A percentile compares a stretch with the other conserved stretches of the same genome.
phyloP scores from a whole-genome alignment of 2,797 vertebrate species.

The Thaleichthys pacificus region DNA sequence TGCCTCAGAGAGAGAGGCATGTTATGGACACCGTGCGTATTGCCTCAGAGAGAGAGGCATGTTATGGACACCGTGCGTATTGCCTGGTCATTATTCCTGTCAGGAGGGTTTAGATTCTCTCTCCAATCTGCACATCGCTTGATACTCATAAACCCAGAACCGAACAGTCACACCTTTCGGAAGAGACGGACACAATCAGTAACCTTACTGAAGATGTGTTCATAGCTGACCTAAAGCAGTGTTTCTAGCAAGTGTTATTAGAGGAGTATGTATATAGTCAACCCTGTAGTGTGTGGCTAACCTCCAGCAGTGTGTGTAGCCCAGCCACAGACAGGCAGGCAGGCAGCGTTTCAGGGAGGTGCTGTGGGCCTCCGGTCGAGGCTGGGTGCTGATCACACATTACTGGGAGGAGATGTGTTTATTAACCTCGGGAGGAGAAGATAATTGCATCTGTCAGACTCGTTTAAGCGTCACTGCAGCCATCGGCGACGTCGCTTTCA shows the following conservation, averaged over 20 bases:
- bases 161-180: too few species aligned
- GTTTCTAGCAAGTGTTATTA: neutral
- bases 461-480: slow-evolving; percentile 66
- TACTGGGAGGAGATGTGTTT: slow-evolving; percentile 64
- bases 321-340: neutral
- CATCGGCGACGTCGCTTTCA: slow-evolving; percentile 61
- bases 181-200: too few species aligned
- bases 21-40: too few species aligned
- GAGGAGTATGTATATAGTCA: neutral
- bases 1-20: too few species aligned
- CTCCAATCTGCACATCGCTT: too few species aligned
- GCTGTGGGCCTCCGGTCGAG: slow-evolving; percentile 32
- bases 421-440: slow-evolving; percentile 69
- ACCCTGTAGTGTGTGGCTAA: neutral
- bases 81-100: too few species aligned
- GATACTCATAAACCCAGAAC: too few species aligned
- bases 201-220: too few species aligned
- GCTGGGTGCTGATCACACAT: slow-evolving; percentile 56
- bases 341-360: slow-evolving; percentile 13
- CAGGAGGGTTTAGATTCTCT: too few species aligned
- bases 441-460: slow-evolving; percentile 76
- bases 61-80: too few species aligned
- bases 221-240: too few species aligned
- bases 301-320: slow-evolving; percentile 7
- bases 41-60: too few species aligned